Percentiles rank a stretch among this genome's conserved stretches.
phyloP scores from a whole-genome alignment of 1,140 invertebrate genomes.

The Aporrectodea caliginosa region DNA sequence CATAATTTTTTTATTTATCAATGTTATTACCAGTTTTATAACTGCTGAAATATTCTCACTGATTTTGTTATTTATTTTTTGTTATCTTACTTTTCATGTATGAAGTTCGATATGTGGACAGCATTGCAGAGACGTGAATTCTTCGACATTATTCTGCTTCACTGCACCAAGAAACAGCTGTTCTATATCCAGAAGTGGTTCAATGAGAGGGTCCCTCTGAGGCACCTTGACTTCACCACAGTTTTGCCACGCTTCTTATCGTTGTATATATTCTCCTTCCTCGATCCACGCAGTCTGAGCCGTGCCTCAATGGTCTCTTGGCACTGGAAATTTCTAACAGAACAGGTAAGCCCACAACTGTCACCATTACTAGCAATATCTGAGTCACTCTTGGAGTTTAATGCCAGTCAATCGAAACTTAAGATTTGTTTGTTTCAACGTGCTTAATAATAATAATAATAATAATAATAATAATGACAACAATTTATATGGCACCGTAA shows the following conservation, averaged over 20 bases:
- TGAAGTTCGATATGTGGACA: slow-evolving; percentile 42
- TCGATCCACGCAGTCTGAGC: slow-evolving; percentile 38
- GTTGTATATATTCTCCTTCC: slow-evolving; percentile 41
- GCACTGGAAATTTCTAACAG: slow-evolving; percentile 37
- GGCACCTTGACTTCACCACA: slow-evolving; percentile 37
- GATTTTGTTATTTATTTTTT: neutral
- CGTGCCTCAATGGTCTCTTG: slow-evolving; percentile 35
- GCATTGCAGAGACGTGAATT: slow-evolving; percentile 38
- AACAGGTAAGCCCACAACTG: too few species aligned
- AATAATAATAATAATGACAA: too few species aligned
- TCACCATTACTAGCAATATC: too few species aligned
- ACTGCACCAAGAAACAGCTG: slow-evolving; percentile 34
- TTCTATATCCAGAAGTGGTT: slow-evolving; percentile 35
- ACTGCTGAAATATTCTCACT: slow-evolving; percentile 4
- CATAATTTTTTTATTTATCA: slow-evolving; percentile 4
- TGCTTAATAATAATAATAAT: too few species aligned
- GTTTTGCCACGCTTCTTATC: slow-evolving; percentile 37
- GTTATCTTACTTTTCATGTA: neutral
- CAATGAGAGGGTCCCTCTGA: slow-evolving; percentile 34
- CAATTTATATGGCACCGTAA: too few species aligned
- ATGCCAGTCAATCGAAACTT: too few species aligned
- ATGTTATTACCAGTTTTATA: neutral
- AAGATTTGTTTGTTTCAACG: too few species aligned
- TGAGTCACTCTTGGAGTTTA: too few species aligned
- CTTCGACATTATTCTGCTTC: slow-evolving; percentile 32